Evolutionary conservation across 2,797 vertebrate genomes (phyloP), one percentile per base, ranked within the genome.

Genomic region (Kryptolebias ocellatus): DNA sequence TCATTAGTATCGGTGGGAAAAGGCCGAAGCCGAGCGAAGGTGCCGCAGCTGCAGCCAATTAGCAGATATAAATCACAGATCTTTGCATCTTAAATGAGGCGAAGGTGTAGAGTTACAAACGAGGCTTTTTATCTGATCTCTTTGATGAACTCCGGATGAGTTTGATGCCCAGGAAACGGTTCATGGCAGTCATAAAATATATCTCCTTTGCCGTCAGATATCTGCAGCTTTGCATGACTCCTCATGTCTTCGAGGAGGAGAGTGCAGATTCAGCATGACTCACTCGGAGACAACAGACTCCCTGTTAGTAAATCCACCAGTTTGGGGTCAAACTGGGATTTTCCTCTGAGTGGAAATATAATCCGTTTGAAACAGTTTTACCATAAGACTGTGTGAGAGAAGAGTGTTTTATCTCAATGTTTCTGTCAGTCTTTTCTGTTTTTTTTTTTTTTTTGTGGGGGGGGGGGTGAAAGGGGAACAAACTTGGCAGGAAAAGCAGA

Each of bases 401-500:
- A 10, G 14, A 49, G 53, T 49, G 24, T 18, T 59, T 31, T 20
- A 46, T 47, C 29, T 60, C 54, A 42, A 29, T 60, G 66, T 60
- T 54, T 45, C 50, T 47, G 51, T 53, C n/a, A 44, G 14, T 39
- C 11, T 10, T 39, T 39, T 39, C 10, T 39, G 10, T 12, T 14
- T 42, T 42, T 42, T 12, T 42, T 69, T 66, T 39, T 72, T 74
- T 34, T 89, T 83, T 83, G n/a, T n/a, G n/a, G n/a, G 20, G 20
- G 20, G 20, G 20, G 20, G 20, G 67, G 69, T 64, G 72, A 49
- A 37, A 1, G 0, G 18, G 49, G 67, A 79, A 66, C 46, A 77
- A 72, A 72, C 74, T 85, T 85, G 86, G 84, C 83, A 85, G 81
- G 67, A 70, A 77, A 78, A 73, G 60, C 65, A 70, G 50, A 74